Percentiles rank a stretch among this genome's conserved stretches.
phyloP scores from a whole-genome alignment of 1,140 invertebrate genomes.

The Alviniconcha marisindica region DNA sequence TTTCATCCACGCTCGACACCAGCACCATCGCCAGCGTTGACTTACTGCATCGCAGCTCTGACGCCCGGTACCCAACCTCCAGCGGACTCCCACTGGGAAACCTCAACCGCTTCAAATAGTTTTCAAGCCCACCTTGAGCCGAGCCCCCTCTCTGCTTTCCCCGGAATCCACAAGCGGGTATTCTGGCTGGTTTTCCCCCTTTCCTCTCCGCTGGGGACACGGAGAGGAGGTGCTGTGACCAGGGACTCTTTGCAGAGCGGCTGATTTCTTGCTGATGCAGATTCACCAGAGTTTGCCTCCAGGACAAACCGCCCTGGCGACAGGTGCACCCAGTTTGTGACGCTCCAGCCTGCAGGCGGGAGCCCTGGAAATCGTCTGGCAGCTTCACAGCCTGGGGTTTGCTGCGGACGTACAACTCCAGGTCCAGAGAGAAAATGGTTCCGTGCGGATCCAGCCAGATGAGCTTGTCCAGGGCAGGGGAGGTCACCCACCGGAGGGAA shows the following conservation, averaged over 20 bases:
- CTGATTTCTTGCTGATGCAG: background rate
- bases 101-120: background rate
- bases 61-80: background rate
- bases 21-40: background rate
- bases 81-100: background rate
- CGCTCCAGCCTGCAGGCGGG: background rate
- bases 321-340: background rate
- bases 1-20: background rate
- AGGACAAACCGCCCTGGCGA: background rate
- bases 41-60: background rate
- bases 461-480: background rate
- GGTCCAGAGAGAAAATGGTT: constrained; percentile 10
- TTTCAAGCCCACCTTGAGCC: background rate
- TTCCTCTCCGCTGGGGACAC: background rate
- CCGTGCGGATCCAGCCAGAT: constrained; percentile 20
- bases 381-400: background rate
- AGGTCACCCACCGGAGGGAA: background rate
- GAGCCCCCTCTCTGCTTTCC: background rate
- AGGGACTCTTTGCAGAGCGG: background rate
- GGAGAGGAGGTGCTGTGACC: background rate
- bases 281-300: background rate
- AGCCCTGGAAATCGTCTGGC: background rate
- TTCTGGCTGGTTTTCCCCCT: too few relatives aligned
- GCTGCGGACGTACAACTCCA: constrained; percentile 5
- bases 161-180: background rate